Evolutionary conservation across 2,888 invertebrate species (phyloP).

Genomic region (Drosophila gaucha): DNA sequence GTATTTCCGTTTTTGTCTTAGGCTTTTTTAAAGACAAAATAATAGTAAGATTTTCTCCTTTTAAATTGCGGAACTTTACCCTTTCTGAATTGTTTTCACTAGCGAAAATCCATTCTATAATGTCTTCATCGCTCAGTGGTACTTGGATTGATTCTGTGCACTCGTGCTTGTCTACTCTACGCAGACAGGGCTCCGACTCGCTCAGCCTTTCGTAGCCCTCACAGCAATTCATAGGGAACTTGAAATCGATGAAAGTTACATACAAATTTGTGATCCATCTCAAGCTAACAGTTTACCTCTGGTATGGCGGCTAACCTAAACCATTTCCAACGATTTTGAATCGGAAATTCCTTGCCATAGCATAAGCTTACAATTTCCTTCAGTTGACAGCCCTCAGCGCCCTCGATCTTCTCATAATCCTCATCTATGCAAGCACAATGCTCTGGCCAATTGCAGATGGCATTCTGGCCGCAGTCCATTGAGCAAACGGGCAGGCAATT

Average conservation of each 20-base stretch:
- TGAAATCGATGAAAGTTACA: background rate
- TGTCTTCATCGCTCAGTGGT: background rate
- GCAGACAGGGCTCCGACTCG: conserved; percentile 3
- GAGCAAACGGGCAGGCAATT: conserved; percentile 24
- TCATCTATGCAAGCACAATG: conserved; percentile 3
- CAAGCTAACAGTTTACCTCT: background rate
- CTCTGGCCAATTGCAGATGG: conserved; percentile 14
- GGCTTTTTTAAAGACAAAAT: background rate
- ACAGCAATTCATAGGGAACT: background rate
- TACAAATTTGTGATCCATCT: no score
- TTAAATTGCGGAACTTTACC: background rate
- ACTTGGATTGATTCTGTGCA: background rate
- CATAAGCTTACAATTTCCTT: conserved; percentile 4
- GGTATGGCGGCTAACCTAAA: background rate
- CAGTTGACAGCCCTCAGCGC: background rate
- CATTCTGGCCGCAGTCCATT: background rate
- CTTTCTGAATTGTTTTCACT: no score
- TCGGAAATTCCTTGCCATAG: background rate
- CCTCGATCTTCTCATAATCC: background rate
- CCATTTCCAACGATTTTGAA: background rate
- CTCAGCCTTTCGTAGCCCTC: conserved; percentile 9
- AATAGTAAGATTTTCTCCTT: background rate
- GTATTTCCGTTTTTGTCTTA: background rate
- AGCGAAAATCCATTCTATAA: background rate
- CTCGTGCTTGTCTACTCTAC: background rate